Evolutionary conservation across 2,113 vertebrate genomes (phyloP).

Genomic region (Rhipidura dahli): DNA sequence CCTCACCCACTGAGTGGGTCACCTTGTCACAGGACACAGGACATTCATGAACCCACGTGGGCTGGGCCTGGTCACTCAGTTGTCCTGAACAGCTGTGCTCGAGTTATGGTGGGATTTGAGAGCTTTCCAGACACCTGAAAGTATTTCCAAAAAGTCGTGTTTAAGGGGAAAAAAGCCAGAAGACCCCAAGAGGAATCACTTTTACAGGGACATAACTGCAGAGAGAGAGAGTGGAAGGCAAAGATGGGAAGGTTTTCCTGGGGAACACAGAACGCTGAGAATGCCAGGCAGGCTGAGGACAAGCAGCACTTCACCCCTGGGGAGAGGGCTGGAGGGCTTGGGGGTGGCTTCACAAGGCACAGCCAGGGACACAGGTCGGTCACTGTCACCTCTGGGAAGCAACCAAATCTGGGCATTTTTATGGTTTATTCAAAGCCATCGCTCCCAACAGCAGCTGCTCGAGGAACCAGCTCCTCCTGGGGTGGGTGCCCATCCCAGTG

Average conservation of each 20-base stretch:
- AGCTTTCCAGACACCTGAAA: background rate
- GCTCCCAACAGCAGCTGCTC: accelerated
- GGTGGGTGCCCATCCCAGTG: background rate
- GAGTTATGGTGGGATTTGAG: background rate
- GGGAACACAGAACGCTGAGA: background rate
- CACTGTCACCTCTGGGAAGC: background rate
- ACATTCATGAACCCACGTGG: accelerated
- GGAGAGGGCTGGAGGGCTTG: background rate
- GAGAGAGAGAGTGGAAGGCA: accelerated
- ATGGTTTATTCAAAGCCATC: background rate
- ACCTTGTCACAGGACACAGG: background rate
- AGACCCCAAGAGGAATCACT: background rate
- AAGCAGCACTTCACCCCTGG: background rate
- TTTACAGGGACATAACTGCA: accelerated
- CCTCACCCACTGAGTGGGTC: background rate
- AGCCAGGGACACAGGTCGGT: background rate
- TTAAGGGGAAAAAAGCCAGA: accelerated
- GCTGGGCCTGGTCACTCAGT: background rate
- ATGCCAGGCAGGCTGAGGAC: background rate
- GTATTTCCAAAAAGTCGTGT: background rate
- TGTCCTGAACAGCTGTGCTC: background rate
- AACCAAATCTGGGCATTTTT: background rate
- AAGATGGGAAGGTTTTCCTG: background rate
- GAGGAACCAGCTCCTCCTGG: background rate
- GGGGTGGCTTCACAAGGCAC: background rate